Percentiles rank a stretch among this genome's conserved stretches.
Conservation (phyloP, 2,888 invertebrate genomes). For the Nemurella pictetii region DNA sequence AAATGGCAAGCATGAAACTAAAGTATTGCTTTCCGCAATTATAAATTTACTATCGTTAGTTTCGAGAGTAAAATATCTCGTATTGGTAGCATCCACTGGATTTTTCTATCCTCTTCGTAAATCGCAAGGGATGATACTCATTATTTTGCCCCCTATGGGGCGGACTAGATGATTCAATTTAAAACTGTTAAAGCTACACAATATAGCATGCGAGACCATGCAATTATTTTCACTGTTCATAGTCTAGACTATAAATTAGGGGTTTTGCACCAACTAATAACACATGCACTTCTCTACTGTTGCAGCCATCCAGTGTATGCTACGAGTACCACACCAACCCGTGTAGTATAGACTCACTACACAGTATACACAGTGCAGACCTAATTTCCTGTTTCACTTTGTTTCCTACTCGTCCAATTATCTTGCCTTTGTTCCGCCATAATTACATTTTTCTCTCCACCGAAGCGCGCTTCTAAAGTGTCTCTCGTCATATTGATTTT, state of each 20-base stretch:
- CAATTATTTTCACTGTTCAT: background rate
- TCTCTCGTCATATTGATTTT: background rate
- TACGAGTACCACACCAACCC: background rate
- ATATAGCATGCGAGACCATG: background rate
- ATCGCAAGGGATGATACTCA: background rate
- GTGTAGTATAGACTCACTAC: background rate
- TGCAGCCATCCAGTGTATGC: background rate
- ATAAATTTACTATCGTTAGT: too few species aligned
- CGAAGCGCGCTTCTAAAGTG: background rate
- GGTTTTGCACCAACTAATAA: background rate
- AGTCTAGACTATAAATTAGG: background rate
- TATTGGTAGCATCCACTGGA: too few species aligned
- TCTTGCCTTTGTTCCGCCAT: background rate
- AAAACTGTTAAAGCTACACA: background rate
- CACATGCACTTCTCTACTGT: background rate
- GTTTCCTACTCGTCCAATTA: background rate
- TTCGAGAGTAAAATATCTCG: too few species aligned
- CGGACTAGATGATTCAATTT: background rate
- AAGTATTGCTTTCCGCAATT: too few species aligned
- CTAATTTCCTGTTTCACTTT: slow-evolving; percentile 17
- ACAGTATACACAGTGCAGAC: background rate
- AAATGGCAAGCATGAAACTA: too few species aligned
- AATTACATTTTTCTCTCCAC: background rate
- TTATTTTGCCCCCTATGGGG: background rate
- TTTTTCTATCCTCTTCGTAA: too few species aligned